These are phyloP conservation scores for Mesaphorura yosii DNA, from an alignment of 1,140 invertebrate species.

Conservation along the genomic window DNA sequence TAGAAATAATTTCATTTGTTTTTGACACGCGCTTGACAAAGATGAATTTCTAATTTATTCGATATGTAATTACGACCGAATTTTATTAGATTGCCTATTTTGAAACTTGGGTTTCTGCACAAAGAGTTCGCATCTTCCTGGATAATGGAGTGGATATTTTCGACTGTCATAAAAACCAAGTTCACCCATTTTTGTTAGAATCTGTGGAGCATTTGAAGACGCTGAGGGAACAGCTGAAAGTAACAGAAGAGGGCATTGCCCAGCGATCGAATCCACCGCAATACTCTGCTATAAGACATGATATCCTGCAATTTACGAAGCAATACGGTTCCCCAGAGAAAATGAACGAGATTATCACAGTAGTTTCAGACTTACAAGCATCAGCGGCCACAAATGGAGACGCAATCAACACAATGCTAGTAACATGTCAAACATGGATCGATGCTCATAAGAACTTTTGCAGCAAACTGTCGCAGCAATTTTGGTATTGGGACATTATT, in stretches of 20 bases:
- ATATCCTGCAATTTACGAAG: constrained; percentile 31
- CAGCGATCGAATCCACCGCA: constrained; percentile 44
- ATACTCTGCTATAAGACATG: constrained; percentile 41
- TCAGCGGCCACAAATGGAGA: no score
- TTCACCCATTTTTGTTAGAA: constrained; percentile 35
- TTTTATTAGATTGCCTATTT: constrained; percentile 5
- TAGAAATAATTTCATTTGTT: not conserved
- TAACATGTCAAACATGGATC: constrained; percentile 41
- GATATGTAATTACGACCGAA: not conserved
- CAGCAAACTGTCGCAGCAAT: constrained; percentile 40
- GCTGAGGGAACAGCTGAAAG: constrained; percentile 35
- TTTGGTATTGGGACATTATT: constrained; percentile 54
- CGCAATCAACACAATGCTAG: constrained; percentile 17
- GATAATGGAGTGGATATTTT: constrained; percentile 12
- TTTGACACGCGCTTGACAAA: not conserved
- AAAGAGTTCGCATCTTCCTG: constrained; percentile 13
- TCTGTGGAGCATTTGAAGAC: constrained; percentile 34
- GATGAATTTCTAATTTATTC: no score
- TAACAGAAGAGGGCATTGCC: constrained; percentile 40
- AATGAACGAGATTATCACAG: constrained; percentile 15
- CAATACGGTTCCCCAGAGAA: constrained; percentile 20
- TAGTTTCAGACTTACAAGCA: no score
- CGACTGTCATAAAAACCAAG: not conserved
- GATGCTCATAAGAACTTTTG: constrained; percentile 46
- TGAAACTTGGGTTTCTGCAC: constrained; percentile 13